Conservation (phyloP, 2,113 vertebrate genomes). For the Martes martes region DNA sequence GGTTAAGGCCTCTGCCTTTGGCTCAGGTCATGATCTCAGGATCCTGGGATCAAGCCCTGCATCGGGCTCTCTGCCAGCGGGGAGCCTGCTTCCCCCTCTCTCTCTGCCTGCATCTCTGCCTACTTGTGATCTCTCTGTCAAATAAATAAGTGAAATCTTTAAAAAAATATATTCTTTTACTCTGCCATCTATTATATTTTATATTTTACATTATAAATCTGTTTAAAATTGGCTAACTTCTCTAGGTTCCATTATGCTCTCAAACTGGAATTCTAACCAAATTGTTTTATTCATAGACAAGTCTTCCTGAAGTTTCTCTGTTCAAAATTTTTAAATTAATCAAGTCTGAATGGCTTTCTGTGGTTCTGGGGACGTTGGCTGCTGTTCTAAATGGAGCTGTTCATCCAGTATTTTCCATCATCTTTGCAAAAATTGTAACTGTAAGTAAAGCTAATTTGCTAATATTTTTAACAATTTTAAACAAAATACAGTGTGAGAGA, state of each 20-base stretch:
- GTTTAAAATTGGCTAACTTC: not conserved
- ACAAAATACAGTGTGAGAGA: not conserved
- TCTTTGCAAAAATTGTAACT: conserved; percentile 77
- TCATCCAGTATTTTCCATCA: conserved; percentile 75
- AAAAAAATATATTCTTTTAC: not conserved
- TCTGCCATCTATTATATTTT: not conserved
- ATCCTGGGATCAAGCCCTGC: no score
- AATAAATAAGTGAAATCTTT: no score
- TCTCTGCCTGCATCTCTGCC: no score
- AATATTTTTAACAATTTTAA: not conserved
- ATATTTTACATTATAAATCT: not conserved
- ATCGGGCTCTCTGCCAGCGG: no score
- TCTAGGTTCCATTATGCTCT: not conserved
- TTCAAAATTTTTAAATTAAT: conserved; percentile 74
- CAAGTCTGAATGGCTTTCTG: conserved; percentile 75
- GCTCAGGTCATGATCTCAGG: no score
- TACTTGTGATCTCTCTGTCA: no score
- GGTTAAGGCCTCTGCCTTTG: no score
- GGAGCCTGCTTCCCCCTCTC: no score
- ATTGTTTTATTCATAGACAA: conserved; percentile 60
- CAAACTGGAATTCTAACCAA: conserved; percentile 22
- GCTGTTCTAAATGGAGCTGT: conserved; percentile 70
- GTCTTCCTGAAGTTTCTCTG: conserved; percentile 71
- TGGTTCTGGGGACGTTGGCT: conserved; percentile 71
- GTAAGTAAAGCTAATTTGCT: conserved; percentile 68